Percentiles rank a stretch among this genome's conserved stretches.
Conservation (phyloP, 2,888 invertebrate genomes). For the Acholoe squamosa region DNA sequence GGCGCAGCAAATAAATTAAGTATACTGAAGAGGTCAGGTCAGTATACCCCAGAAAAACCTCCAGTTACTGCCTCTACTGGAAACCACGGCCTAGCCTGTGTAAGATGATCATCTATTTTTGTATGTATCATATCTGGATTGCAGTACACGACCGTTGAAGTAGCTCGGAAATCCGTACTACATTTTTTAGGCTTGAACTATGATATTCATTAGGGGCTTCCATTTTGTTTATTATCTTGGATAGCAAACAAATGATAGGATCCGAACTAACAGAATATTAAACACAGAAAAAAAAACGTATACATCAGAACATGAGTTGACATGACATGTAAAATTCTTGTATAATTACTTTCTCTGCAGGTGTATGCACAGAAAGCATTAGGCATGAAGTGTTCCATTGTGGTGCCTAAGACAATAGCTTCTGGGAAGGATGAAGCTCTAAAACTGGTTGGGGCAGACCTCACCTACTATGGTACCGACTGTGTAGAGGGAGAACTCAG, state of each 20-base stretch:
- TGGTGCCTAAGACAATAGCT: conserved; percentile 69
- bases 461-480: conserved; percentile 72
- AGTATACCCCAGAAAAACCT: conserved; percentile 62
- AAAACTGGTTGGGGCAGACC: conserved; percentile 69
- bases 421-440: conserved; percentile 70
- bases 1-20: conserved; percentile 76
- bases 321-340: too few species aligned
- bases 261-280: too few species aligned
- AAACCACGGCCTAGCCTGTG: conserved; percentile 77
- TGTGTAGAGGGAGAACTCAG: conserved; percentile 74
- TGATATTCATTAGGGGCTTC: too few species aligned
- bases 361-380: conserved; percentile 69
- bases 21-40: conserved; percentile 66
- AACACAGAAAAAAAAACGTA: too few species aligned
- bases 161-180: too few species aligned
- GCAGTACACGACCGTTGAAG: too few species aligned
- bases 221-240: too few species aligned
- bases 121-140: too few species aligned
- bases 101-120: conserved; percentile 63
- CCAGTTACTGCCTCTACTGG: conserved; percentile 74
- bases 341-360: conserved; percentile 69
- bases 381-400: conserved; percentile 70
- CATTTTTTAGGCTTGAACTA: too few species aligned
- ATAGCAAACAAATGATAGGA: too few species aligned
- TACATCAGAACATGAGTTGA: too few species aligned